phyloP scores from a whole-genome alignment of 2,888 invertebrate species.

The Epinotia demarniana region DNA sequence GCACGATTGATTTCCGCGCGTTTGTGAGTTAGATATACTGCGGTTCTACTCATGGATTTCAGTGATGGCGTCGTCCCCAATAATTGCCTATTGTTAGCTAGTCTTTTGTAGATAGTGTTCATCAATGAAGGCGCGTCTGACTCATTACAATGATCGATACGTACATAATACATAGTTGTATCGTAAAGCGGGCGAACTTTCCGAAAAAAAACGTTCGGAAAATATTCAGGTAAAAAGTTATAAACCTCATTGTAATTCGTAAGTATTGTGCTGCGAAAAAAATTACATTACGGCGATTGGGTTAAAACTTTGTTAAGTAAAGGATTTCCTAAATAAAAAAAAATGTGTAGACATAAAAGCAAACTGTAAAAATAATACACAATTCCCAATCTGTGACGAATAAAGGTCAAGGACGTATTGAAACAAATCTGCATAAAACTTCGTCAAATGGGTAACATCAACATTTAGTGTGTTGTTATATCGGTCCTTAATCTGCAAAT shows the following conservation, averaged over 20 bases:
- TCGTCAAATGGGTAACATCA: too few species aligned
- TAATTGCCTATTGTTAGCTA: neutral
- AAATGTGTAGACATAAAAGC: too few species aligned
- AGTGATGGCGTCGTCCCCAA: neutral
- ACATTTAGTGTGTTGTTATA: too few species aligned
- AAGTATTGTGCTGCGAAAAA: neutral
- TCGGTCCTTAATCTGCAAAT: too few species aligned
- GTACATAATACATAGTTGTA: too few species aligned
- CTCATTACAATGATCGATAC: neutral
- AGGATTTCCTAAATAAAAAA: too few species aligned
- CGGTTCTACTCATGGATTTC: neutral
- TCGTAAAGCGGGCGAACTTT: neutral
- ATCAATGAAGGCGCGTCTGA: neutral
- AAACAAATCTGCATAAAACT: too few species aligned
- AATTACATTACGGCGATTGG: neutral
- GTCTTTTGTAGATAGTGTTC: neutral
- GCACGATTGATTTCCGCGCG: slow-evolving; percentile 39
- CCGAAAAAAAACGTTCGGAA: neutral
- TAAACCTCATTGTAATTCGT: too few species aligned
- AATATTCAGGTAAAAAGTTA: neutral
- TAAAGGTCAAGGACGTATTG: too few species aligned
- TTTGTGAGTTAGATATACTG: neutral
- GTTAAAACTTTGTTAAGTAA: neutral
- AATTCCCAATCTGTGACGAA: too few species aligned
- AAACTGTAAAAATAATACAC: too few species aligned